Base-by-base conservation (phyloP, 2,113 vertebrate species). In the Neodon shergylaensis region DNA sequence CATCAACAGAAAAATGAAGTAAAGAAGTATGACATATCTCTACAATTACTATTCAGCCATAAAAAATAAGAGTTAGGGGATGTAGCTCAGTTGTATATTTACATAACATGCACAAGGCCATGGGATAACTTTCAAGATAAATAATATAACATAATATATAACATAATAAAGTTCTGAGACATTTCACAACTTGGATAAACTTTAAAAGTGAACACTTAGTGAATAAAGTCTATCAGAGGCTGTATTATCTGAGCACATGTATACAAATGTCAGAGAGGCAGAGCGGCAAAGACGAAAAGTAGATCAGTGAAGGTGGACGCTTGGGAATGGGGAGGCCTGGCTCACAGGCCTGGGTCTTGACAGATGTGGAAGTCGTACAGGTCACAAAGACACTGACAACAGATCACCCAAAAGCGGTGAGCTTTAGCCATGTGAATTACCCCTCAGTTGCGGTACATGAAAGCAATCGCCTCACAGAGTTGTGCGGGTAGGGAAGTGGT, bases 191-290 rank as follows among this genome's bases (percentile, higher is more conserved):
- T 1, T 0, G 2, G 79, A 49, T 26, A 24, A 49, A 19, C 21
- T 28, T 61, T 22, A 1, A n/a, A 83, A 31, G 14, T 26, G 44
- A 12, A 21, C 0, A 33, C 7, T 11, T 10, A 77, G 26, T 24
- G 33, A 77, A 88, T 63, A 31, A 17, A 52, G 72, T 17, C 54
- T 19, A 26, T n/a, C 65, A 17, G 28, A 70, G 54, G 19, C 74
- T 63, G 74, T 24, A 44, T 7, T 0, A 1, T 3, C 7, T 0
- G 44, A 24, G 73, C 81, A 26, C 3, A 14, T 11, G 14, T 24
- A 16, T 33, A 19, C 28, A 21, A 33, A 22, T 0, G 6, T 72
- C 74, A 7, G 24, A 7, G 63, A 86, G 79, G 33, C 19, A 44
- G n/a, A 78, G 31, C 11, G 0, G 28, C 44, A 52, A 14, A 42